Conservation (phyloP, 2,797 vertebrate species). For the Clarias pachynema region DNA sequence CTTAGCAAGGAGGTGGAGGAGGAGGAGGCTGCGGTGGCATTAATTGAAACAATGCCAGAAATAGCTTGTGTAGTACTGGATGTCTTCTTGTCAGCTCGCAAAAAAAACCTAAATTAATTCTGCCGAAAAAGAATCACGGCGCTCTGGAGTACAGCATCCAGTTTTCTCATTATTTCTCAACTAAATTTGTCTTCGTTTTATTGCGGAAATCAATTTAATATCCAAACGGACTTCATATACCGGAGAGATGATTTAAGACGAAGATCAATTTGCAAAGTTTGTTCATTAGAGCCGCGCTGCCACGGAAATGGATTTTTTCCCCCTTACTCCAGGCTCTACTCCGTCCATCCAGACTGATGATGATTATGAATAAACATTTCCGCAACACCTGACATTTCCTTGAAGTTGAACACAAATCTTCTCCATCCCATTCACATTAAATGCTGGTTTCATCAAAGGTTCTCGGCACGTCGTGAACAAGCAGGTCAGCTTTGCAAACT, state of each 20-base stretch:
- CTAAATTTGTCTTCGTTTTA: not conserved
- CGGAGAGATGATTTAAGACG: not conserved
- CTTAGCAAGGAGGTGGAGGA: not conserved
- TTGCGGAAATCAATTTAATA: not conserved
- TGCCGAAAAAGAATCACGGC: not conserved
- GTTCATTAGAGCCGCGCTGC: not conserved
- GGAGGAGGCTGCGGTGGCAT: not conserved
- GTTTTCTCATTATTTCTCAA: slow-evolving; percentile 32
- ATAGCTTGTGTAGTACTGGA: slow-evolving; percentile 16
- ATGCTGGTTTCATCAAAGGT: not conserved
- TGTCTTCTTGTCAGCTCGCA: slow-evolving; percentile 6
- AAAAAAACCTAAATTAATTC: not conserved
- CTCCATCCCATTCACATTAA: not conserved
- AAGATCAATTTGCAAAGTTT: slow-evolving; percentile 3
- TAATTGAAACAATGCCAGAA: slow-evolving; percentile 44
- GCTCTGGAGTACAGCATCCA: not conserved
- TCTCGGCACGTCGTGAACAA: not conserved
- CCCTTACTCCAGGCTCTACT: not conserved
- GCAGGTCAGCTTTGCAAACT: not conserved
- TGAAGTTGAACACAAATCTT: not conserved
- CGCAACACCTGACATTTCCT: not conserved
- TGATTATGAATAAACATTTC: slow-evolving; percentile 11
- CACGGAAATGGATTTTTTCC: slow-evolving; percentile 21
- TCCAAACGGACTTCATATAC: not conserved
- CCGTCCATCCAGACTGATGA: not conserved